Conservation (phyloP, 2,113 vertebrate genomes). For the Coreoperca whiteheadi region DNA sequence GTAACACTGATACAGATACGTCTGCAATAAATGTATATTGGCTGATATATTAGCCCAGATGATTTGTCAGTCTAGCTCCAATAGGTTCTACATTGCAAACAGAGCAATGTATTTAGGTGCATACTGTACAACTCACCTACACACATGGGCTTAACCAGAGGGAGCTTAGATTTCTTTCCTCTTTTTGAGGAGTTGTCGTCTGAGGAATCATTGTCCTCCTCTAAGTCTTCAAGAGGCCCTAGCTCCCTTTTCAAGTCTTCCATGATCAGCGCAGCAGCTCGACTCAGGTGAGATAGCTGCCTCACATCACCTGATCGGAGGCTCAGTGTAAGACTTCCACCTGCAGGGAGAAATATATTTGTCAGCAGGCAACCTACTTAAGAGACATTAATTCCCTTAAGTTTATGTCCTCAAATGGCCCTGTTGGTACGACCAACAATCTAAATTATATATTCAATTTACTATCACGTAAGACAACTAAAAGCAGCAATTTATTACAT, state of each 20-base stretch:
- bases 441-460: not conserved
- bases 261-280: constrained; percentile 58
- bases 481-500: not conserved
- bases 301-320: not conserved
- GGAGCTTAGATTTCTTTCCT: constrained; percentile 14
- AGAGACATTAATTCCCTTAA: not conserved
- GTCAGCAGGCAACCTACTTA: not conserved
- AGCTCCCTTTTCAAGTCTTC: constrained; percentile 66
- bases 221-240: accelerated
- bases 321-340: not conserved
- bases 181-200: constrained; percentile 7
- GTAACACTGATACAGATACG: not conserved
- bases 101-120: not conserved
- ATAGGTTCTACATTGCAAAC: not conserved
- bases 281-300: not conserved
- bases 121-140: constrained; percentile 42
- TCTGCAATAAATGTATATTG: not conserved
- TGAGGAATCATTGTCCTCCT: not conserved
- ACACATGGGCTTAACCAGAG: not conserved
- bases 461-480: not conserved
- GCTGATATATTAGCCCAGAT: not conserved
- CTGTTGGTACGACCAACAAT: not conserved
- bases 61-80: not conserved
- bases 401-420: not conserved
- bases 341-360: constrained; percentile 17